Conservation (phyloP, 2,113 vertebrate genomes). For the Theropithecus gelada region DNA sequence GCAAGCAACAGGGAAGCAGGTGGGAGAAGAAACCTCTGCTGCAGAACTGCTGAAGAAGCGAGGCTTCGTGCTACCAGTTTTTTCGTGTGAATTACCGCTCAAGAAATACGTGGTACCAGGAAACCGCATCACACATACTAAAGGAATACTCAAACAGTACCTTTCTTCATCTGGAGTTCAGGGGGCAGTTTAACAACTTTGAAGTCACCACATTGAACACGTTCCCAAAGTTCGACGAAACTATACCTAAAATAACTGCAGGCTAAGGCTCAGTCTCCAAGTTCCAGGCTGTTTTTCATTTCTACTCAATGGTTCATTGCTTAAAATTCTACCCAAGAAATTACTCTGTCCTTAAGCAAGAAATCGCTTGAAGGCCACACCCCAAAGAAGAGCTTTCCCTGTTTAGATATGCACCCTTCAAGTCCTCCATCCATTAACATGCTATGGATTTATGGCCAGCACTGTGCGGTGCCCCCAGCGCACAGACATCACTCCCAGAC, state of each 20-base stretch:
- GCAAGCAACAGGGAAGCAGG: background rate
- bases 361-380: background rate
- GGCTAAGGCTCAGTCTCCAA: background rate
- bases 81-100: background rate
- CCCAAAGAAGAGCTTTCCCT: background rate
- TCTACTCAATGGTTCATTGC: background rate
- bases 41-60: background rate
- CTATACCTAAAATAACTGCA: background rate
- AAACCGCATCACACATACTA: background rate
- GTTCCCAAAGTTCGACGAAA: background rate
- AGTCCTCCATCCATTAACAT: background rate
- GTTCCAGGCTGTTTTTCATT: background rate
- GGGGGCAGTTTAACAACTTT: background rate
- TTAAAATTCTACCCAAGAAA: background rate
- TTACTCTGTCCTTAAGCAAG: background rate
- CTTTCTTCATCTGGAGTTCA: background rate
- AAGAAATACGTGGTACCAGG: background rate
- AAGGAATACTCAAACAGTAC: background rate
- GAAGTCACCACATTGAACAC: background rate
- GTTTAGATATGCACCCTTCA: background rate
- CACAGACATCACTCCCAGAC: background rate
- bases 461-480: accelerated
- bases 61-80: background rate
- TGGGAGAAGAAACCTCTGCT: background rate
- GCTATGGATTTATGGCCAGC: too few relatives aligned